These are phyloP conservation scores for Trichopria drosophilae DNA, from an alignment of 2,888 invertebrate species.

Conservation along the genomic window DNA sequence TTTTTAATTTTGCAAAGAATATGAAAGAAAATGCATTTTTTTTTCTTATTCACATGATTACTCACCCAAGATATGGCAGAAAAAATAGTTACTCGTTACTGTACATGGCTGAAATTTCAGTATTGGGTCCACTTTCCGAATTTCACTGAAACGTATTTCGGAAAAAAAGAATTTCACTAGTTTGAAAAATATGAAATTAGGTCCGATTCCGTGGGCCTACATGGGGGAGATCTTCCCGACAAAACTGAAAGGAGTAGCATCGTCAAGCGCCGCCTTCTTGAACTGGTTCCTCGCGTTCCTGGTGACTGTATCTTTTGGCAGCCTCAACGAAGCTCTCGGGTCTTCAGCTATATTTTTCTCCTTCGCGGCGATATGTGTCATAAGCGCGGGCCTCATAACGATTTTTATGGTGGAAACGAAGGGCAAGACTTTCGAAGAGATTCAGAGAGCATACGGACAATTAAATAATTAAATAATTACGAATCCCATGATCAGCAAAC, in stretches of 20 bases:
- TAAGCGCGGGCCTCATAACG: constrained; percentile 60
- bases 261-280: constrained; percentile 55
- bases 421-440: constrained; percentile 56
- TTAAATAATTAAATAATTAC: constrained; percentile 16
- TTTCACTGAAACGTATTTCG: no score
- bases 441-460: constrained; percentile 51
- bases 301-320: constrained; percentile 58
- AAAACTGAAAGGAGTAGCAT: constrained; percentile 53
- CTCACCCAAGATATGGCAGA: no score
- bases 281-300: constrained; percentile 59
- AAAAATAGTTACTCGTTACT: no score
- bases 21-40: no score
- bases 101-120: not conserved
- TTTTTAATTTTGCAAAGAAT: no score
- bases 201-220: constrained; percentile 61
- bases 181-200: constrained; percentile 41
- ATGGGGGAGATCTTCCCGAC: constrained; percentile 61
- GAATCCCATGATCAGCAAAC: not conserved
- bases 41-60: no score
- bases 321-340: constrained; percentile 49
- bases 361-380: constrained; percentile 59
- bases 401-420: constrained; percentile 63
- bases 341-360: constrained; percentile 60
- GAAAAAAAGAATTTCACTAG: no score
- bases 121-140: no score